Conservation (phyloP, 2,888 invertebrate genomes). For the Anthophora plumipes region DNA sequence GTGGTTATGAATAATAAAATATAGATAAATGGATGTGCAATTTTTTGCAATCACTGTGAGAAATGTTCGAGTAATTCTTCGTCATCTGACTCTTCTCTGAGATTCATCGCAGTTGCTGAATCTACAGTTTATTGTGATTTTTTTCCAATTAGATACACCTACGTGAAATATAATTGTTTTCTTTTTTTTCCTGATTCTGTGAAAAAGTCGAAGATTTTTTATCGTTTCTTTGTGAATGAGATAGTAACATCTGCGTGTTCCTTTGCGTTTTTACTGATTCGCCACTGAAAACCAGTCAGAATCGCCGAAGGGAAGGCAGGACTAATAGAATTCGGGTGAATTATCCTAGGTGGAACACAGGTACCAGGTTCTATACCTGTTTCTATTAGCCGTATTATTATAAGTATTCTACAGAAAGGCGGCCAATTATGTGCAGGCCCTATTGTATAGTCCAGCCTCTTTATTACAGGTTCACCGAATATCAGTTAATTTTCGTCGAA, state of each 20-base stretch:
- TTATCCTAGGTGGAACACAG: conserved; percentile 71
- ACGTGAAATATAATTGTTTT: too few species aligned
- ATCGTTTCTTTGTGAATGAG: not conserved
- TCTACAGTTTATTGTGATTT: too few species aligned
- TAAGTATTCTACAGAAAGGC: conserved; percentile 59
- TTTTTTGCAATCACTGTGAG: too few species aligned
- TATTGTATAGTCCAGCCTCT: conserved; percentile 48
- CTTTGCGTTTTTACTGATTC: conserved; percentile 57
- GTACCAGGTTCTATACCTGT: conserved; percentile 62
- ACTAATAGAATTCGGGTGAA: conserved; percentile 80
- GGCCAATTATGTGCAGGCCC: conserved; percentile 63
- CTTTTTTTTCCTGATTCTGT: too few species aligned
- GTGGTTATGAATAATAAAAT: too few species aligned
- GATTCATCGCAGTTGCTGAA: too few species aligned
- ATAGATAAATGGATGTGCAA: too few species aligned
- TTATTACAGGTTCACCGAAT: conserved; percentile 55
- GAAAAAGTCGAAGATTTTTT: too few species aligned
- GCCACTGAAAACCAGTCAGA: conserved; percentile 66
- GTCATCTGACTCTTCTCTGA: too few species aligned
- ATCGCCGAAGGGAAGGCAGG: conserved; percentile 52
- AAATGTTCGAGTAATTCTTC: too few species aligned
- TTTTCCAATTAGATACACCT: too few species aligned
- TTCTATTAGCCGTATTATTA: conserved; percentile 71
- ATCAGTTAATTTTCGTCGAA: conserved; percentile 49
- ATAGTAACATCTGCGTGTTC: not conserved